Evolutionary conservation across 2,113 vertebrate genomes (phyloP).

Genomic region (Albula glossodonta): DNA sequence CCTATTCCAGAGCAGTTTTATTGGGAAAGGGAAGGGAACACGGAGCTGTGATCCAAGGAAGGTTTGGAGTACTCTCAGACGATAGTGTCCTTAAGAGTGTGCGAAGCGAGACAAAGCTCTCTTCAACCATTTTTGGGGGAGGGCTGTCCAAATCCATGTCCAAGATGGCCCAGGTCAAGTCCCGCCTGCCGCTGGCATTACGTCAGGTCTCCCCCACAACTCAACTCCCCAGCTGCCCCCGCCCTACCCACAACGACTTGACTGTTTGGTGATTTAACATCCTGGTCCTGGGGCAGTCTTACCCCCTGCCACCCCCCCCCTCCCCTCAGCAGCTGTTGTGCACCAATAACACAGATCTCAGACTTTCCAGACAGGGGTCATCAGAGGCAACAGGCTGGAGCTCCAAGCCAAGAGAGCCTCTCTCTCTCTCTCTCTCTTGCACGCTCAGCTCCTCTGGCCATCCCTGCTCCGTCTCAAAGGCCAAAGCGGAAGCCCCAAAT

Average conservation of each 20-base stretch:
- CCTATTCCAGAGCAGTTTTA: slow-evolving; percentile 12
- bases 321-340: not conserved
- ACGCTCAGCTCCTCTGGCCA: too few species aligned
- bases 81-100: too few species aligned
- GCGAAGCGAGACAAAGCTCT: too few species aligned
- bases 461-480: too few species aligned
- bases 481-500: too few species aligned
- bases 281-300: not conserved
- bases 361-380: not conserved
- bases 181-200: not conserved
- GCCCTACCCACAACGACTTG: not conserved
- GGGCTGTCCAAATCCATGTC: not conserved
- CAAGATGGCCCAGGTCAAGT: not conserved
- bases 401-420: too few species aligned
- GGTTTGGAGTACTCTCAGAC: too few species aligned
- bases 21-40: not conserved
- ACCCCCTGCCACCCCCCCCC: not conserved
- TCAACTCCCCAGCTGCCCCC: not conserved
- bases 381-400: not conserved
- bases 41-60: too few species aligned
- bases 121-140: too few species aligned
- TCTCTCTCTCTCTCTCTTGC: too few species aligned
- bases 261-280: slow-evolving; percentile 4
- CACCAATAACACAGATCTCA: not conserved
- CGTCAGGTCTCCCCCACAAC: not conserved